Percentiles rank a stretch among this genome's conserved stretches.
These are phyloP conservation scores for Oreotrochilus melanogaster DNA, from an alignment of 2,113 vertebrate species.

Conservation along the genomic window DNA sequence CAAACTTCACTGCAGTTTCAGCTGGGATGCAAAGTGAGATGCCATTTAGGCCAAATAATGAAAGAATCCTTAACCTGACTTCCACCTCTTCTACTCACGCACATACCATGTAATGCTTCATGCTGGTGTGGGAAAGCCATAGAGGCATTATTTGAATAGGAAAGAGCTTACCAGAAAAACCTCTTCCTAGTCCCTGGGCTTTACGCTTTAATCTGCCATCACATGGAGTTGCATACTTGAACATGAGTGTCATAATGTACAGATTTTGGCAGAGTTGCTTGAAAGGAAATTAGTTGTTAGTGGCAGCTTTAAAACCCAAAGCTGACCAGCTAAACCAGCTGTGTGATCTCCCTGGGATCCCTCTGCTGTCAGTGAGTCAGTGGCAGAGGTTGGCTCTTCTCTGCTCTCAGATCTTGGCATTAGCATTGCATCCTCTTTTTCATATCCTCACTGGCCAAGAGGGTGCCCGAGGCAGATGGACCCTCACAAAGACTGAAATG, in stretches of 20 bases:
- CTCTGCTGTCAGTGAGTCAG: neutral
- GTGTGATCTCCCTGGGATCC: neutral
- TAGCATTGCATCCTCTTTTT: neutral
- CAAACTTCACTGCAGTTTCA: neutral
- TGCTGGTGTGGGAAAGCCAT: neutral
- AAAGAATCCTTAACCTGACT: neutral
- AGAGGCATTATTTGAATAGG: neutral
- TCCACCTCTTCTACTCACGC: neutral
- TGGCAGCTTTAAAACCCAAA: neutral
- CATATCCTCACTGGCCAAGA: neutral
- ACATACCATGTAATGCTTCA: neutral
- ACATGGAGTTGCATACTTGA: neutral
- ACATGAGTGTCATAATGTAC: neutral
- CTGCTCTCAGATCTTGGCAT: neutral
- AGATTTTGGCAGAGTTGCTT: neutral
- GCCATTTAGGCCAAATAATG: neutral
- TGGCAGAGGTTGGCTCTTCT: neutral
- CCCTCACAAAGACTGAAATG: neutral
- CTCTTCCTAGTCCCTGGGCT: neutral
- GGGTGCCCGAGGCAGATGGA: neutral
- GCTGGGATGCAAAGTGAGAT: neutral
- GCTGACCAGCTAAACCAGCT: neutral
- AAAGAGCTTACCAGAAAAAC: neutral
- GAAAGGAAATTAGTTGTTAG: neutral
- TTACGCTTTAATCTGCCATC: neutral